Conservation (phyloP, 2,888 invertebrate species). For the Dromius quadrimaculatus region DNA sequence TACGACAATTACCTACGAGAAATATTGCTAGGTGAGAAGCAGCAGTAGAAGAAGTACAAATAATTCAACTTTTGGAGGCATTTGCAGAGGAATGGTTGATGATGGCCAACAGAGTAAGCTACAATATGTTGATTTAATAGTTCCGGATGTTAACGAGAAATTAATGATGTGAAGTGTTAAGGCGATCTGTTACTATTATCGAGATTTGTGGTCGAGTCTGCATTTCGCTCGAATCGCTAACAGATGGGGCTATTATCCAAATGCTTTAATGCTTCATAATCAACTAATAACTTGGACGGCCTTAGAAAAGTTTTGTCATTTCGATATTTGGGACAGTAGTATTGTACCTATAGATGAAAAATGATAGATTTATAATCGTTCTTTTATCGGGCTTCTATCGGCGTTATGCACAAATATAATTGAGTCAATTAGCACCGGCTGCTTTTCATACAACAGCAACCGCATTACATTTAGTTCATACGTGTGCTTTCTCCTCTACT, state of each 20-base stretch:
- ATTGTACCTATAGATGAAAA: neutral
- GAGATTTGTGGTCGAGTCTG: neutral
- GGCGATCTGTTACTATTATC: slow-evolving; percentile 4
- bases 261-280: too few species aligned
- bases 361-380: slow-evolving; percentile 4
- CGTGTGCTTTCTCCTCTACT: too few species aligned
- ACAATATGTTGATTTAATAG: neutral
- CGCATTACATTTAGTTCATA: too few species aligned
- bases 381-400: neutral
- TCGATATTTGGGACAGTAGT: too few species aligned
- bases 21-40: neutral
- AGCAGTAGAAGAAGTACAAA: neutral
- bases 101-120: neutral
- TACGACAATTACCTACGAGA: slow-evolving; percentile 10
- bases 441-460: slow-evolving; percentile 47
- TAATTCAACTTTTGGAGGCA: neutral
- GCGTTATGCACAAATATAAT: slow-evolving; percentile 41
- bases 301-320: too few species aligned
- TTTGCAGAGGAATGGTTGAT: neutral
- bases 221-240: neutral
- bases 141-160: neutral
- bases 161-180: neutral
- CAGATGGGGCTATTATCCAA: neutral
- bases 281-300: too few species aligned
- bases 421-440: slow-evolving; percentile 46